Percentiles rank a stretch among this genome's conserved stretches.
Conservation (phyloP, 92 coral and sea anemone species). For the Epizoanthus illoricatus region DNA sequence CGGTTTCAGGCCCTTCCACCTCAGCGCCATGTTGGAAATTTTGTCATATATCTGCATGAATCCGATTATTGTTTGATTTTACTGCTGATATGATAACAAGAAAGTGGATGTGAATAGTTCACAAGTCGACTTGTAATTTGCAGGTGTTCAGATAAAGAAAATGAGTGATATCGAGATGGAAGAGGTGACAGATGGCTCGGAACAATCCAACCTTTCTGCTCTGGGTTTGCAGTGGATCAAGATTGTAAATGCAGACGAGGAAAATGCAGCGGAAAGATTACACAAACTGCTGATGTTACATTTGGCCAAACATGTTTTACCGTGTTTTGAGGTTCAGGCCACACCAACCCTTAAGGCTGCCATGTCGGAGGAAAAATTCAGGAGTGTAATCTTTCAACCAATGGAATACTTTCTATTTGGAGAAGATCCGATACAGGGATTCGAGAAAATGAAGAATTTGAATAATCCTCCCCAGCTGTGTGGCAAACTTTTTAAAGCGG, state of each 20-base stretch:
- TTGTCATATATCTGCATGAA: too few species aligned
- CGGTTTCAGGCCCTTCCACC: background rate
- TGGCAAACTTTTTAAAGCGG: slow-evolving; percentile 83
- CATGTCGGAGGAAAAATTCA: slow-evolving; percentile 70
- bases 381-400: slow-evolving; percentile 63
- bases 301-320: slow-evolving; percentile 60
- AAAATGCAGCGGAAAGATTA: slow-evolving; percentile 42
- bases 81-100: background rate
- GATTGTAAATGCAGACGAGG: slow-evolving; percentile 21
- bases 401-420: slow-evolving; percentile 89
- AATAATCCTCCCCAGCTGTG: slow-evolving; percentile 89
- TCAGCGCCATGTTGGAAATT: background rate
- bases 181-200: slow-evolving; percentile 38
- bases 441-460: slow-evolving; percentile 58
- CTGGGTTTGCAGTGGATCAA: slow-evolving; percentile 69
- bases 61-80: background rate
- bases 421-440: slow-evolving; percentile 77
- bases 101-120: background rate
- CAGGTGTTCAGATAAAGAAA: background rate
- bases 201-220: slow-evolving; percentile 31
- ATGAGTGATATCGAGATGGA: slow-evolving; percentile 75
- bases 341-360: slow-evolving; percentile 60
- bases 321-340: slow-evolving; percentile 64
- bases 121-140: background rate
- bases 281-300: slow-evolving; percentile 61